Base-by-base conservation (phyloP, 2,888 invertebrate species). In the Gasteruption jaculator region DNA sequence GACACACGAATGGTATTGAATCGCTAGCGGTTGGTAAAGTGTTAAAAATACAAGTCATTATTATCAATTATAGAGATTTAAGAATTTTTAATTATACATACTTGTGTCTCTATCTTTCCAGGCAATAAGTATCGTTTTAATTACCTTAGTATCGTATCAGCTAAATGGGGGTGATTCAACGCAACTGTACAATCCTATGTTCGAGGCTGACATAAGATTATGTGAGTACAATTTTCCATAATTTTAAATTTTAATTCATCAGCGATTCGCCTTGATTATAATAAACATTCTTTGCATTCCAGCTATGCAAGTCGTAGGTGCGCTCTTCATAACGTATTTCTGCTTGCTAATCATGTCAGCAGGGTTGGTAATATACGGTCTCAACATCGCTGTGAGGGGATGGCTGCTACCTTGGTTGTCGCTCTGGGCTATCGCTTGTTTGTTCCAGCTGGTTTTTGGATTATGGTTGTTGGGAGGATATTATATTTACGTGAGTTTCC, bases 141-240 rank as follows among this genome's bases (percentile, higher is more conserved):
- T 90, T 51, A 87, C 86, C 4, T 74, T 82, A 51, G 81, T 87
- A 43, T 71, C 73, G 1, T 91, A 91, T 65, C 84, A 89, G 72
- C 79, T 92, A 74, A 70, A 71, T 50, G 92, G 92, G n/a, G 92
- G 92, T 14, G 91, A 91, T 60, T 91, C 91, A 0, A 83, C 88
- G 0, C 91, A 91, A 66, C 73, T 91, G 3, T 92, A 91, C 74
- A 87, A 86, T 60, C 92, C 92, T 0, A 74, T 91, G 21, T 93
- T 92, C 71, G 92, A 93, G 73, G 82, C 91, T 20, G 91, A 91
- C 72, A 79, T 89, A 5, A 76, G 85, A 62, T 72, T 73, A 52
- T 83, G 86, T 86, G 72, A 78, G 83, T 79, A 51, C 43, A 31
- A 32, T 43, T 31, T 18, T 33, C 1, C 14, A 27, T 26, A n/a